Base-by-base conservation (phyloP, 2,888 invertebrate species). In the Pheosia gnoma region DNA sequence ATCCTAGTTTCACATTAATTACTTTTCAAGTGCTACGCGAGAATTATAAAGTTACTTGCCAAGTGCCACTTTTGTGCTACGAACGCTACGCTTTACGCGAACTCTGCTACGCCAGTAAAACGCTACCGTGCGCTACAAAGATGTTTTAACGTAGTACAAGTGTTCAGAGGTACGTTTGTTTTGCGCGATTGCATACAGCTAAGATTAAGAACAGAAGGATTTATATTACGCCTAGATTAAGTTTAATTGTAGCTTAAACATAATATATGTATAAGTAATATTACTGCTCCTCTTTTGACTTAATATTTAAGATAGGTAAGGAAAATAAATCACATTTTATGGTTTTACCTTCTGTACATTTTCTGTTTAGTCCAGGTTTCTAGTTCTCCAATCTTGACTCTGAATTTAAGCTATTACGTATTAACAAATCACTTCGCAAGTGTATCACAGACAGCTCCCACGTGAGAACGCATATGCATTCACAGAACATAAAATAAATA, bases 1-100 rank as follows among this genome's bases (percentile, higher is more conserved):
- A 49, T 51, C 57, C 7, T 8, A 41, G 65, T 61, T 65, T 65
- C 68, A 62, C 75, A 69, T 71, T 69, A 73, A 75, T 75, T 75
- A 73, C 75, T 73, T 64, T 45, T 60, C 64, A 73, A 74, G 71
- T 71, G 61, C 59, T 52, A n/a, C 58, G 63, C 60, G 55, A 67
- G 74, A 73, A 74, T 75, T 74, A 74, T 67, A 73, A 74, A 74
- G 74, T 75, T 75, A 73, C 61, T 73, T 65, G 45, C 59, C 65
- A 74, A 73, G 74, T 74, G 70, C 45, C 69, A 74, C 75, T 74
- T 75, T 66, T 57, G 61, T 62, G 67, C 70, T 61, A 62, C 66
- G 64, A 67, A 71, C 69, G 71, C 60, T 68, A 59, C 57, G 59
- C 56, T 63, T 58, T 69, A 72, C 68, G 71, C 62, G 67, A 63